Evolutionary conservation across 2,113 vertebrate species (phyloP), one percentile per base, ranked within the genome.

Genomic region (Mesocricetus auratus): DNA sequence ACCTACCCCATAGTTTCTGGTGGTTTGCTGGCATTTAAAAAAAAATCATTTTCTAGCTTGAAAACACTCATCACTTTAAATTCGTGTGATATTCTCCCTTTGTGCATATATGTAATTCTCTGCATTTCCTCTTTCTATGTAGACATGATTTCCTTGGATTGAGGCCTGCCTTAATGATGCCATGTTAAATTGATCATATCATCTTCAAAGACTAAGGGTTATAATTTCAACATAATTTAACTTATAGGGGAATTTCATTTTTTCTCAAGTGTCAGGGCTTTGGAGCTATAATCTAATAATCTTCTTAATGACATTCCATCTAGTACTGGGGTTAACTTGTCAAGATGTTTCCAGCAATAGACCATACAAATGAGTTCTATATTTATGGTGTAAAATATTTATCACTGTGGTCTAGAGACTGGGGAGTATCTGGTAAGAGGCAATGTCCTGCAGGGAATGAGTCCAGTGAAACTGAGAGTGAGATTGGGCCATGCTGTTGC

Each of bases 241-340:
- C 29, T 17, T 42, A 77, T 42, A 45, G 47, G 39, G 7, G 92
- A 2, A 5, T 87, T 87, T 95, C 24, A 64, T 17, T 89, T 91
- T 95, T 77, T 21, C 39, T 66, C 71, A 85, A 68, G 45, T 89
- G 13, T 90, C 4, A 26, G 47, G 3, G 73, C 22, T 50, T 69
- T 71, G 56, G 2, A 87, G 75, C 81, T 56, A 68, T 31, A 71
- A 71, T 90, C 53, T 93, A 83, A 90, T 71, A 83, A 21, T 21
- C 95, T 95, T 45, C 83, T 90, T 93, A 89, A 92, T 95, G 39
- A 92, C 74, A n/a, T 94, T 36, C 24, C 8, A 17, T 79, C 91
- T 89, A 95, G 33, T 10, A 42, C 77, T 89, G 90, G 42, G 10
- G 7, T 78, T 95, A n/a, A 89, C 89, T 91, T 36, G 71, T 91